Evolutionary conservation across 2,113 vertebrate genomes (phyloP), one percentile per base, ranked within the genome.

Genomic region (Coracopsis vasa): DNA sequence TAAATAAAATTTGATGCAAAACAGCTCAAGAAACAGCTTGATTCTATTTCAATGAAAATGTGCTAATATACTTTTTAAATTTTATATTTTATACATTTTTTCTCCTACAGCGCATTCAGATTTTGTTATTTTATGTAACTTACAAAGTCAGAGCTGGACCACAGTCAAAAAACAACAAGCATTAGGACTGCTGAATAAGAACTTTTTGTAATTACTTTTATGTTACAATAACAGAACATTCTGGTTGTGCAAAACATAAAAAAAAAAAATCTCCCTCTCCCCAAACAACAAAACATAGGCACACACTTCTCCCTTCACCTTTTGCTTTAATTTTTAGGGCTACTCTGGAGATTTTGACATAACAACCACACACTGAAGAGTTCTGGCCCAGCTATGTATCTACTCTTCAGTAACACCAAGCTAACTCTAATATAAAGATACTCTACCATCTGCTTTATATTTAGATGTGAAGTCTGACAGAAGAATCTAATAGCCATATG

Each of bases 241-340:
- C 10, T 47, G 10, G 24, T 29, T 88, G 86, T 80, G 28, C 10
- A 77, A 6, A 58, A 47, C 28, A 80, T 54, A 33, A 42, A 60
- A 79, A 53, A 3, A 0, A 2, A 16, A 44, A 45, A 31, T 42
- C 6, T 3, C 4, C 8, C 10, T 10, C 2, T 5, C 9, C 3
- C 11, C 6, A 28, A 35, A 23, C 11, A 66, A 20, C 6, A 75
- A 35, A 54, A 75, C 4, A 45, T 12, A 82, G 0, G 5, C 7
- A 74, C 6, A 62, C 16, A 58, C 9, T 66, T 92, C 44, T 48
- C 41, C 15, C 23, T 47, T 11, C 33, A 51, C 18, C 11, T 87
- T 61, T 35, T 37, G 50, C 44, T 28, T 16, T 13, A 28, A 48
- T 16, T 79, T 83, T 85, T 60, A 60, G 33, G 44, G 29, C 50